phyloP scores from a whole-genome alignment of 1,140 invertebrate species.

The Frieseomelitta varia region DNA sequence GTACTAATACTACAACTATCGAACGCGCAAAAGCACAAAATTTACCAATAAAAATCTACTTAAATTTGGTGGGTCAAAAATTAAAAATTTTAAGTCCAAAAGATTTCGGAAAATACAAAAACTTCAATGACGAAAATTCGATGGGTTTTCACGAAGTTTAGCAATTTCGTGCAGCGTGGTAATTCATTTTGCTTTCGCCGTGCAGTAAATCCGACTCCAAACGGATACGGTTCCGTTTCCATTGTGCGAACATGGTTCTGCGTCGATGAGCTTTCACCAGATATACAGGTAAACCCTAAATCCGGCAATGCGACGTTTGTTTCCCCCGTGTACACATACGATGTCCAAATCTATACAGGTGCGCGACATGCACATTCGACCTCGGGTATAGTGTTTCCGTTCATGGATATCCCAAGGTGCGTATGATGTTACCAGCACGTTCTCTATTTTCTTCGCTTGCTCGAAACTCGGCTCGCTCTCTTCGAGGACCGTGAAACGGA shows the following conservation, averaged over 20 bases:
- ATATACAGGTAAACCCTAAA: constrained; percentile 23
- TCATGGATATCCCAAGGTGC: constrained; percentile 62
- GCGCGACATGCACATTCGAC: constrained; percentile 22
- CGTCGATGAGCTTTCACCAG: constrained; percentile 39
- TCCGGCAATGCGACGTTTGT: constrained; percentile 24
- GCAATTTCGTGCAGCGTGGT: neutral
- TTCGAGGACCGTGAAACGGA: constrained; percentile 66
- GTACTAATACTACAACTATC: neutral
- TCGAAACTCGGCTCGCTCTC: constrained; percentile 43
- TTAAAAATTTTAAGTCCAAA: too few relatives aligned
- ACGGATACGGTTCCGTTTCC: constrained; percentile 3
- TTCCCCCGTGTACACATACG: neutral
- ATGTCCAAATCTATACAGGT: neutral
- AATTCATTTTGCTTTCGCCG: neutral
- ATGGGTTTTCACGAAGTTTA: neutral
- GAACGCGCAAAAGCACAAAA: neutral
- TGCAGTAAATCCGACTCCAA: neutral
- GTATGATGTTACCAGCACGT: constrained; percentile 71
- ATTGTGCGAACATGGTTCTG: constrained; percentile 16
- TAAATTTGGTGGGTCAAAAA: too few relatives aligned
- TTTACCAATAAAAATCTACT: neutral
- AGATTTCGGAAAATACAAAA: too few relatives aligned
- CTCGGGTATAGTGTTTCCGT: constrained; percentile 71
- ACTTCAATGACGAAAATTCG: too few relatives aligned
- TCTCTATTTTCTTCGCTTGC: constrained; percentile 55